Percentiles rank a stretch among this genome's conserved stretches.
Evolutionary conservation across 2,113 vertebrate genomes (phyloP).

Genomic region (Lasiurus cinereus): DNA sequence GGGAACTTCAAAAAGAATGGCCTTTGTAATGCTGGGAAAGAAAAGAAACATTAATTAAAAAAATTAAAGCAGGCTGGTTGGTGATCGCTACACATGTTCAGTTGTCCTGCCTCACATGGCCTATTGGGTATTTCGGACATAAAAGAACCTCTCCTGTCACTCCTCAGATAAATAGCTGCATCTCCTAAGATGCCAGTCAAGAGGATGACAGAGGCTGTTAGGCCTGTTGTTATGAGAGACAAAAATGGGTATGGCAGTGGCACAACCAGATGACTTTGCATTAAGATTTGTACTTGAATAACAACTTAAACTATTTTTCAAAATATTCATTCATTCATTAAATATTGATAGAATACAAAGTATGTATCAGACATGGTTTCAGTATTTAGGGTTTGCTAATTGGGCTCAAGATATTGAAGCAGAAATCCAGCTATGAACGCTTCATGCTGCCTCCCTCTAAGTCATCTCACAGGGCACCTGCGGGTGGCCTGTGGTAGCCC

Average conservation of each 20-base stretch:
- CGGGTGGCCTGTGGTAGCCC: fast-evolving
- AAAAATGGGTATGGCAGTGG: conserved; percentile 25
- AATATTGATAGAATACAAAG: neutral
- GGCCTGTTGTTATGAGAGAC: conserved; percentile 69
- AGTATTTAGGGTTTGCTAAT: neutral
- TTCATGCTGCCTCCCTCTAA: fast-evolving
- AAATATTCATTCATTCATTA: conserved; percentile 42
- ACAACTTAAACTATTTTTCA: neutral
- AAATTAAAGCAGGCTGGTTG: conserved; percentile 68
- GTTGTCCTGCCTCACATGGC: conserved; percentile 72
- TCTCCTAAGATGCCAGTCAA: conserved; percentile 71
- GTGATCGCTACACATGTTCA: conserved; percentile 72
- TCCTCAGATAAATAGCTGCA: conserved; percentile 78
- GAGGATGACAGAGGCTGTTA: neutral
- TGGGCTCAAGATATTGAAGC: neutral
- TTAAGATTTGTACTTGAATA: conserved; percentile 16
- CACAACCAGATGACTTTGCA: conserved; percentile 50
- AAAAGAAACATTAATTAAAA: conserved; percentile 72
- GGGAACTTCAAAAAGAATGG: neutral
- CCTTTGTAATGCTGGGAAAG: conserved; percentile 61
- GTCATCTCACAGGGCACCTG: no score
- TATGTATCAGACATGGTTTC: neutral
- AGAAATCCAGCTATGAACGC: fast-evolving
- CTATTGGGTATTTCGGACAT: conserved; percentile 72
- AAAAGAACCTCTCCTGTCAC: conserved; percentile 72